Conservation (phyloP, 2,113 vertebrate species). For the Lycocorax pyrrhopterus region DNA sequence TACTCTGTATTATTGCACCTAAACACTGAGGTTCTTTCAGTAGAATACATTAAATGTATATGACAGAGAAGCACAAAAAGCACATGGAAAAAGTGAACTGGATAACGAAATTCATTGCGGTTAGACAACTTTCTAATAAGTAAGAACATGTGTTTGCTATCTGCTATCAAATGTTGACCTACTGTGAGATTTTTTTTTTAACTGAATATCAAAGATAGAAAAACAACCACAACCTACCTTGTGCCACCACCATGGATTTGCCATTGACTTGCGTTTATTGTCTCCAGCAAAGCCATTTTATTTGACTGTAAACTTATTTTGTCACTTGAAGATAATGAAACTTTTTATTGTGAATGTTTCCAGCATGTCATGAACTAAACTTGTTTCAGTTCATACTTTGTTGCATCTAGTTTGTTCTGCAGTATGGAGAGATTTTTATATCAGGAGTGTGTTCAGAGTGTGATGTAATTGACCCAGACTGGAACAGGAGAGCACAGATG, state of each 20-base stretch:
- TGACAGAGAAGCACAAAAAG: not conserved
- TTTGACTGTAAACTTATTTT: not conserved
- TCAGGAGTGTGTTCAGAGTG: not conserved
- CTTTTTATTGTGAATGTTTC: not conserved
- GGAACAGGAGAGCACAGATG: not conserved
- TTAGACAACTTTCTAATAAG: not conserved
- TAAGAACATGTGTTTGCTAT: not conserved
- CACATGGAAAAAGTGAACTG: not conserved
- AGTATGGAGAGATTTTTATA: not conserved
- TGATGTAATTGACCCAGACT: not conserved
- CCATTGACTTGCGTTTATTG: not conserved
- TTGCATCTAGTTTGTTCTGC: not conserved
- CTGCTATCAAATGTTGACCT: not conserved
- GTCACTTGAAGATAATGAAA: not conserved
- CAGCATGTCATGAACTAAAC: not conserved
- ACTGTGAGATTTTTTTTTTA: not conserved
- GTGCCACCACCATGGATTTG: not conserved
- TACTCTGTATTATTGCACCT: not conserved
- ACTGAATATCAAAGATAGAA: not conserved
- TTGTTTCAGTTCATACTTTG: not conserved
- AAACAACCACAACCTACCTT: not conserved
- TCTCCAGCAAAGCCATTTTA: not conserved
- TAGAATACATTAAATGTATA: not conserved
- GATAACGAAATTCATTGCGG: not conserved
- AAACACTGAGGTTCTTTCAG: not conserved